Base-by-base conservation (phyloP, 1,140 invertebrate species). In the Hypsibius dujardini region DNA sequence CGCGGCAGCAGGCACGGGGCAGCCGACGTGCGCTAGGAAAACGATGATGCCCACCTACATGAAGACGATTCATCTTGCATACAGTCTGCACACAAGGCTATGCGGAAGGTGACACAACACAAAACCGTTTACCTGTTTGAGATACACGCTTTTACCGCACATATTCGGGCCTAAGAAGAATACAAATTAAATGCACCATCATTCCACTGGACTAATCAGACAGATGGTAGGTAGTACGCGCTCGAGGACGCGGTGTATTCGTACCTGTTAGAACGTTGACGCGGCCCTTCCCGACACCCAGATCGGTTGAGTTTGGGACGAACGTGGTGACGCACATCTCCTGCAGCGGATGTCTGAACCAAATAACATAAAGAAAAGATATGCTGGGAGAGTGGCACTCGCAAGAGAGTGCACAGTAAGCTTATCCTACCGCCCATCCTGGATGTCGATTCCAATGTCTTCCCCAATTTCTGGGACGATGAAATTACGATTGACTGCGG, bases 71-170 rank as follows among this genome's bases (percentile, higher is more conserved):
- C 12, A 47, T 1, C 70, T 72, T 70, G 40, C 28, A 14, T 72
- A 28, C 69, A 72, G 42, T 70, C 47, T 40, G 28, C 0, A 28
- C 0, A 28, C 28, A 28, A 28, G 28, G 28, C 28, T 28, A 28
- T 28, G 28, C 28, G 28, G 28, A 28, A 28, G 28, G 28, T 28
- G 28, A 28, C 28, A 28, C 28, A 28, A 28, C 0, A 28, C 28
- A 28, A 28, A 28, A 28, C 28, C 28, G 28, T n/a, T 40, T 74
- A 88, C 84, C 80, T 90, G 88, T 80, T 91, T 93, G 74, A 95
- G 81, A 77, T 91, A 95, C 46, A 93, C 84, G 75, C 88, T 93
- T 80, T 96, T 96, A 0, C 92, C 92, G 77, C 89, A 90, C 3
- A 89, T 85, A 80, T 95, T 95, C 1, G 91, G 89, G 1, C 91